Percentiles rank a stretch among this genome's conserved stretches.
These are phyloP conservation scores for Sipha flava DNA, from an alignment of 1,140 invertebrate genomes.

Conservation along the genomic window DNA sequence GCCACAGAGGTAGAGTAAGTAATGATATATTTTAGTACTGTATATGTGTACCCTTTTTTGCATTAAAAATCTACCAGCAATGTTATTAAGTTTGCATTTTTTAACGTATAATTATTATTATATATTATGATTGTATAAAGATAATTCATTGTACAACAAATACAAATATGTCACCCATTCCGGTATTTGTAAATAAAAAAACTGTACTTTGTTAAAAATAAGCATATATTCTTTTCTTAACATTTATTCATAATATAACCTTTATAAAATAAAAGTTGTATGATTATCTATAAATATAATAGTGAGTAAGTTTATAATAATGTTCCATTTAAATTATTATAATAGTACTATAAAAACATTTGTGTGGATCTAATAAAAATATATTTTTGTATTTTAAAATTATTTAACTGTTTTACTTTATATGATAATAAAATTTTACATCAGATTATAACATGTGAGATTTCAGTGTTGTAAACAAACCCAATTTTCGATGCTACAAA, in stretches of 20 bases:
- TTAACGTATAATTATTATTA: too few relatives aligned
- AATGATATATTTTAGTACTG: not conserved
- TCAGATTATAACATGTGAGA: too few relatives aligned
- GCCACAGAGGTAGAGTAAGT: conserved; percentile 3
- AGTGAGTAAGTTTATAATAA: not conserved
- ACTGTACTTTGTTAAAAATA: not conserved
- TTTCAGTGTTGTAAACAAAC: too few relatives aligned
- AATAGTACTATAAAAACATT: not conserved
- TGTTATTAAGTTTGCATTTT: too few relatives aligned
- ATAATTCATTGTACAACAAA: too few relatives aligned
- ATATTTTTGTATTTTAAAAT: not conserved
- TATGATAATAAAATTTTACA: too few relatives aligned
- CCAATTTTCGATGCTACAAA: too few relatives aligned
- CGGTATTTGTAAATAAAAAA: too few relatives aligned
- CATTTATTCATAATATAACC: too few relatives aligned
- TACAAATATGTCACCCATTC: too few relatives aligned
- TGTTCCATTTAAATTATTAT: not conserved
- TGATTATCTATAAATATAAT: not conserved
- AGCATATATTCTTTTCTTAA: not conserved
- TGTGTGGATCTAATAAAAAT: not conserved
- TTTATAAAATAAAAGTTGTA: not conserved
- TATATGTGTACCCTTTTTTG: not conserved
- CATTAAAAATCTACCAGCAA: not conserved
- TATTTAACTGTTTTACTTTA: not conserved
- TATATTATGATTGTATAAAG: too few relatives aligned